A percentile compares a stretch with the other conserved stretches of the same genome.
Evolutionary conservation across 2,797 vertebrate species (phyloP).

Genomic region (Loris lydekkerianus): DNA sequence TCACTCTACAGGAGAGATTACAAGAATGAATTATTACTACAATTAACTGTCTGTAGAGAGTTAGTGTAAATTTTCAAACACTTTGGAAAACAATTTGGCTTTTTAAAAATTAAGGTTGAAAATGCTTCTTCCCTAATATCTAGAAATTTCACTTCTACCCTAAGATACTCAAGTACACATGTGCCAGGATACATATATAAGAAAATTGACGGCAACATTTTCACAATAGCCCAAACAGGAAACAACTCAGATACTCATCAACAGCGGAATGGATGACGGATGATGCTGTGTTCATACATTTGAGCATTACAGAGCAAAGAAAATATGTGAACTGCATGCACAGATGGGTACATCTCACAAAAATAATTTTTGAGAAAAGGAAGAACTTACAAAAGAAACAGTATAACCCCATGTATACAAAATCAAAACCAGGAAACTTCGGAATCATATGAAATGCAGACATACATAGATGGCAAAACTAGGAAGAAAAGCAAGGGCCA

Average conservation of each 20-base stretch:
- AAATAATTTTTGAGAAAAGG: background rate
- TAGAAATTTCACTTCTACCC: background rate
- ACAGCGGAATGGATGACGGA: background rate
- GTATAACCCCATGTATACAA: constrained; percentile 6
- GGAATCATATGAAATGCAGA: background rate
- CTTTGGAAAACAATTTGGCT: constrained; percentile 23
- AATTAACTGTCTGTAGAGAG: constrained; percentile 31
- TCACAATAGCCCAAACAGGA: background rate
- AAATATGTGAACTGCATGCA: background rate
- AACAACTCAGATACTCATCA: background rate
- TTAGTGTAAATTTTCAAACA: background rate
- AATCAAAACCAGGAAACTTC: background rate
- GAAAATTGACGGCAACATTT: background rate
- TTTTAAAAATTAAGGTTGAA: constrained; percentile 20
- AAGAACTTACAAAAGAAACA: constrained; percentile 50
- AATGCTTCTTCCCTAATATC: background rate
- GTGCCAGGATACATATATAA: background rate
- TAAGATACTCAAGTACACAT: background rate
- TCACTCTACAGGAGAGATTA: background rate
- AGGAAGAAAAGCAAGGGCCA: background rate
- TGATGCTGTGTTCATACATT: background rate
- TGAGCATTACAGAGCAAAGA: background rate
- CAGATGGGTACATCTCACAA: background rate
- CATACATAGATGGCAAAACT: background rate
- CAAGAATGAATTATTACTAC: background rate